Base-by-base conservation (phyloP, 1,140 invertebrate species). In the Heterodera schachtii region DNA sequence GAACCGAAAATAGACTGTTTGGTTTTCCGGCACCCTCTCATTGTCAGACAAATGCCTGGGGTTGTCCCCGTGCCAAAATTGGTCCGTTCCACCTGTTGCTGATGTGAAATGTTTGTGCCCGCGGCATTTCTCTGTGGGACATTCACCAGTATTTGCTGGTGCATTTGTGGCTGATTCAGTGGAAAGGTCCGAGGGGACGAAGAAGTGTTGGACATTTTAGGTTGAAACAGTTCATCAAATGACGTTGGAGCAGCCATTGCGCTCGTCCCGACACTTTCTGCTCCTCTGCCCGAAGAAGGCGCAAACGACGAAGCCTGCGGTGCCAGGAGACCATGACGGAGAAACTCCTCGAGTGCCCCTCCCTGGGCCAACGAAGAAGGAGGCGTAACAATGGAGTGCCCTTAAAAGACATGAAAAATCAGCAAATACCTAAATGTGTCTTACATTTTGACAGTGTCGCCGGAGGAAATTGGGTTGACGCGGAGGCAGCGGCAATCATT, bases 41-140 rank as follows among this genome's bases (percentile, higher is more conserved):
- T 31, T 31, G 31, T 31, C 31, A 31, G 31, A 31, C 31, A 31
- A 31, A 31, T 31, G 31, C 31, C 31, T 31, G 31, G 31, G 31
- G 31, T 31, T 31, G 31, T 31, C 1, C 31, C 31, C 31, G 31
- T 31, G 31, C 31, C 1, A 31, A 0, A 31, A 31, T 31, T 31
- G 31, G 1, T 31, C 31, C 31, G 31, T 52, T 11, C 49, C 49
- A 64, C 57, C 81, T 71, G 66, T 41, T 81, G 80, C 43, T 81
- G 80, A 9, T 77, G 75, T 77, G 52, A 19, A 9, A 67, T 49
- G 57, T 64, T 13, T 4, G 57, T 19, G 4, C 13, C 57, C 19
- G 57, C 5, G 4, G 57, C 57, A 16, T 16, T 64, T 21, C 8
- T 11, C 16, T 64, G 57, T 64, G 57, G 57, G 19, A 16, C 57